Evolutionary conservation across 2,113 vertebrate species (phyloP).

Genomic region (Charina bottae): DNA sequence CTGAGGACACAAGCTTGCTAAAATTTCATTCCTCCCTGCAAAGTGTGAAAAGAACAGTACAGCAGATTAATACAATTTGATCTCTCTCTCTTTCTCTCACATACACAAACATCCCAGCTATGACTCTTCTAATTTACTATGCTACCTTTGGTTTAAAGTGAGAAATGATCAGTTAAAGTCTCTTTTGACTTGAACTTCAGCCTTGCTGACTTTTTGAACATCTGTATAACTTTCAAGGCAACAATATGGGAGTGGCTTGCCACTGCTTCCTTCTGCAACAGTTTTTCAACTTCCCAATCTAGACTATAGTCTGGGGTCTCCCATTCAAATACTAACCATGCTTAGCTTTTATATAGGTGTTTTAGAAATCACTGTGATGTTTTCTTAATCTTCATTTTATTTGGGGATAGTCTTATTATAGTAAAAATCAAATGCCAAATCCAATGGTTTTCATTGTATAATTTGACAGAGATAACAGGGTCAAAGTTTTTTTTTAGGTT

Average conservation of each 20-base stretch:
- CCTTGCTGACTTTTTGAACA: neutral
- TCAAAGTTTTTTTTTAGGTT: neutral
- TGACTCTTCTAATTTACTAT: neutral
- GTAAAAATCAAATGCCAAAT: neutral
- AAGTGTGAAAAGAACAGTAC: conserved; percentile 43
- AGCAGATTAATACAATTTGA: neutral
- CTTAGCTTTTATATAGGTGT: neutral
- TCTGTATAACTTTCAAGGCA: neutral
- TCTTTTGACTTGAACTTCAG: neutral
- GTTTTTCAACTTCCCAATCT: neutral
- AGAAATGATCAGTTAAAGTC: neutral
- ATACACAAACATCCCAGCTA: neutral
- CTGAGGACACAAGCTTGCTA: conserved; percentile 94
- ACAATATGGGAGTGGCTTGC: neutral
- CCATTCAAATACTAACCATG: neutral
- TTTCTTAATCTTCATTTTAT: neutral
- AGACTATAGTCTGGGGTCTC: neutral
- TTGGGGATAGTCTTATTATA: neutral
- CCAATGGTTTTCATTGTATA: neutral
- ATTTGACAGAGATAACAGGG: neutral
- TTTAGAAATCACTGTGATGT: neutral
- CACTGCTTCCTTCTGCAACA: neutral
- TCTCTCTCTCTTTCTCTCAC: neutral
- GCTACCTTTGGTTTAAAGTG: neutral
- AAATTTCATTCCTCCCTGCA: conserved; percentile 90